A percentile compares a stretch with the other conserved stretches of the same genome.
These are phyloP conservation scores for Eupithecia pulchellata DNA, from an alignment of 2,888 invertebrate species.

Conservation along the genomic window DNA sequence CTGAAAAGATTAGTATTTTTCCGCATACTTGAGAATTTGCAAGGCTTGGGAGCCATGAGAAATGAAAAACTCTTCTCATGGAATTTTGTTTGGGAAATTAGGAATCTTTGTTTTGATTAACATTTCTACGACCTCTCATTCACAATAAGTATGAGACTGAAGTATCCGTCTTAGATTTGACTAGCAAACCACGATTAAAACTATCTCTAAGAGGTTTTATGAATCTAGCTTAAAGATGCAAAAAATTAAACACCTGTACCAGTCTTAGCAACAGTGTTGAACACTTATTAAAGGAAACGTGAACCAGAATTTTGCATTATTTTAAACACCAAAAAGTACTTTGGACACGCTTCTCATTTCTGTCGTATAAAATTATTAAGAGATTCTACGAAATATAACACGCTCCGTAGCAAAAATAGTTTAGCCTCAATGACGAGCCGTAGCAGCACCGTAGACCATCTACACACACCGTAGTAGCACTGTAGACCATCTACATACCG, in stretches of 20 bases:
- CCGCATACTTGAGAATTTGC: slow-evolving; percentile 13
- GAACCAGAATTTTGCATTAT: no score
- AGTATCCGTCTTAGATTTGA: no score
- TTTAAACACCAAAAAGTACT: no score
- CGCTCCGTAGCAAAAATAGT: neutral
- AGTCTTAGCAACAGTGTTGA: no score
- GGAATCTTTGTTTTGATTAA: neutral
- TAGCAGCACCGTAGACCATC: no score
- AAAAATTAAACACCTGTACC: no score
- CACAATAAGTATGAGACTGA: neutral
- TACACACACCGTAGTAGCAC: no score
- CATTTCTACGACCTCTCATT: neutral
- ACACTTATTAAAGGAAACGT: no score
- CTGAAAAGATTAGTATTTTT: slow-evolving; percentile 19
- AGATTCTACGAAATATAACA: neutral
- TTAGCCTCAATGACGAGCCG: neutral
- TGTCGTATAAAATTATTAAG: neutral
- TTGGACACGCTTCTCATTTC: neutral
- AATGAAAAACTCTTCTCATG: slow-evolving; percentile 17
- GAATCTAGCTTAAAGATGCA: no score
- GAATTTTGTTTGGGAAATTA: neutral
- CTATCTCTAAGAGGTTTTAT: no score
- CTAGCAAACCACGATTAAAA: no score
- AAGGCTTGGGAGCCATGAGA: neutral
- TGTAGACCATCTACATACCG: no score